A percentile compares a stretch with the other conserved stretches of the same genome.
phyloP scores from a whole-genome alignment of 2,113 vertebrate genomes.

The Boulengeromyrus knoepffleri region DNA sequence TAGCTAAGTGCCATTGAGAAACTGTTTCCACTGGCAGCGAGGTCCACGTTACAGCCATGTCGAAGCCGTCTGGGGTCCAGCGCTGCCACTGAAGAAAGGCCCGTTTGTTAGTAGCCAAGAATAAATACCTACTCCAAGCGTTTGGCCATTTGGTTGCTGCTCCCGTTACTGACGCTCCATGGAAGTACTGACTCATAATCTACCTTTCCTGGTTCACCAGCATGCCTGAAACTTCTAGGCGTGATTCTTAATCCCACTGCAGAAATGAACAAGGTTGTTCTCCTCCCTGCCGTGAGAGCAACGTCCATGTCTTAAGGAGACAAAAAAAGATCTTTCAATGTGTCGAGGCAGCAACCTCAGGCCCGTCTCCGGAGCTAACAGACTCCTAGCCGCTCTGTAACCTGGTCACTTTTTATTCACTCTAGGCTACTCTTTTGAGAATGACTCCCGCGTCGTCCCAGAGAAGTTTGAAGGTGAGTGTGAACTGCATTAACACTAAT shows the following conservation, averaged over 20 bases:
- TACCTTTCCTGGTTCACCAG: background rate
- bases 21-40: conserved; percentile 59
- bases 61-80: conserved; percentile 57
- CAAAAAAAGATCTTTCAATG: background rate
- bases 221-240: background rate
- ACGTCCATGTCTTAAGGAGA: background rate
- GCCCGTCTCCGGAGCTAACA: background rate
- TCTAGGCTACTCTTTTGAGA: conserved; percentile 82
- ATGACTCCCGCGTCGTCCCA: conserved; percentile 89
- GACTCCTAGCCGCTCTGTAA: background rate
- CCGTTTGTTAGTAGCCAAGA: conserved; percentile 42
- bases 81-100: conserved; percentile 52
- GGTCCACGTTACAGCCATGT: conserved; percentile 46
- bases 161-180: background rate
- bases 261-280: background rate
- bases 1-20: conserved; percentile 45
- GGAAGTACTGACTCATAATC: background rate
- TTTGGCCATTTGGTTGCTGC: background rate
- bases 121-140: conserved; percentile 38
- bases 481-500: background rate
- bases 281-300: background rate
- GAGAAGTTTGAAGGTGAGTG: conserved; percentile 87
- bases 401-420: background rate
- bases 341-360: too few relatives aligned
- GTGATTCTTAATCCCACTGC: background rate